Conservation (phyloP, 1,140 invertebrate species). For the Papilio xuthus region DNA sequence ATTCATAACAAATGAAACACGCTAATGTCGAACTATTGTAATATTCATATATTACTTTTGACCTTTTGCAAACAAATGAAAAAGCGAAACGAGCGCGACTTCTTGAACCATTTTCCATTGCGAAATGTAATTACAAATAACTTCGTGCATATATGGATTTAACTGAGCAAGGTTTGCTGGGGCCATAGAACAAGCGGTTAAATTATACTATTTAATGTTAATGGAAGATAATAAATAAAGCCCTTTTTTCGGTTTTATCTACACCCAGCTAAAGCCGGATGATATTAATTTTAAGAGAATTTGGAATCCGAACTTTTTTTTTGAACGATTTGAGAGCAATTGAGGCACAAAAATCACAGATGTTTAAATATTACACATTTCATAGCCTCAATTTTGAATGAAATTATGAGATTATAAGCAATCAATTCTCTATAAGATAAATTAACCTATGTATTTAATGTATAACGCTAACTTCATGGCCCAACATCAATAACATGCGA, state of each 20-base stretch:
- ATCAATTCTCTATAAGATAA: too few relatives aligned
- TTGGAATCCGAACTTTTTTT: too few relatives aligned
- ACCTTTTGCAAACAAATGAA: constrained; percentile 45
- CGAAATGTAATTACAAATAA: constrained; percentile 42
- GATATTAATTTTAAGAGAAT: too few relatives aligned
- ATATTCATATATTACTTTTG: constrained; percentile 15
- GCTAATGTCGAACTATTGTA: not conserved
- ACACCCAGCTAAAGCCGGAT: too few relatives aligned
- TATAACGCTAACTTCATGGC: not conserved
- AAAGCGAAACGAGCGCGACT: constrained; percentile 47
- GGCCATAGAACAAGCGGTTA: constrained; percentile 38
- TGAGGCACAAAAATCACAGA: too few relatives aligned
- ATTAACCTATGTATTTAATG: not conserved
- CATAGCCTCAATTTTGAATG: too few relatives aligned
- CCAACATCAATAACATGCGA: constrained; percentile 3
- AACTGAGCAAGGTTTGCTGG: constrained; percentile 40
- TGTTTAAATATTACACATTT: too few relatives aligned
- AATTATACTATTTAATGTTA: not conserved
- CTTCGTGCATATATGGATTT: constrained; percentile 47
- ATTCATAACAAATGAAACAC: not conserved
- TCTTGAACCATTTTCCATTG: constrained; percentile 49
- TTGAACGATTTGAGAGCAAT: too few relatives aligned
- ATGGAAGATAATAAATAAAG: too few relatives aligned
- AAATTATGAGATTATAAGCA: too few relatives aligned
- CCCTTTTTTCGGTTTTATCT: too few relatives aligned